A percentile compares a stretch with the other conserved stretches of the same genome.
These are phyloP conservation scores for Spodoptera litura DNA, from an alignment of 1,140 invertebrate species.

Conservation along the genomic window DNA sequence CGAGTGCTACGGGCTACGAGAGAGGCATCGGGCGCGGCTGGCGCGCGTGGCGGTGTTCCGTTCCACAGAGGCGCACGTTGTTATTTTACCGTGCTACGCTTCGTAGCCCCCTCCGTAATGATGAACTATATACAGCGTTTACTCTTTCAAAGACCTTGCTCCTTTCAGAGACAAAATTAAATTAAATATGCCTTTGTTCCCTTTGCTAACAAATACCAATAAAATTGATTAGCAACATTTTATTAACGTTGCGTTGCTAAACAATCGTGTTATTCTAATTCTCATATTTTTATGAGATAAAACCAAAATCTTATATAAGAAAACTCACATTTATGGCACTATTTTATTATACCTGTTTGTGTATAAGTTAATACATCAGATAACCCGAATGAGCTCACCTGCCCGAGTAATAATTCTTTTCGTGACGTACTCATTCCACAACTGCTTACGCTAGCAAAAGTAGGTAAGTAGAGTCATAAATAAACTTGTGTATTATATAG, in stretches of 20 bases:
- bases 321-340: background rate
- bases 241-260: background rate
- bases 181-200: conserved; percentile 17
- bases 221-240: conserved; percentile 3
- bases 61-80: conserved; percentile 52
- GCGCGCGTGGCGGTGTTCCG: conserved; percentile 19
- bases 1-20: conserved; percentile 39
- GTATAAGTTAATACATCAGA: conserved; percentile 18
- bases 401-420: conserved; percentile 19
- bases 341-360: conserved; percentile 24
- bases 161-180: conserved; percentile 29
- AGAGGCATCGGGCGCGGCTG: conserved; percentile 6
- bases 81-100: conserved; percentile 44
- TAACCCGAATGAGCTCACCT: conserved; percentile 23
- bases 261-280: background rate
- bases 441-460: conserved; percentile 28
- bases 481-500: conserved; percentile 12
- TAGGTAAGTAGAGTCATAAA: conserved; percentile 14
- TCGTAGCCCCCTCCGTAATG: conserved; percentile 35
- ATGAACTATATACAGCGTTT: conserved; percentile 38
- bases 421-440: conserved; percentile 30
- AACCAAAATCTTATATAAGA: background rate
- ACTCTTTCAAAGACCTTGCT: conserved; percentile 29
- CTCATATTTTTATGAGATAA: background rate
- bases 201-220: conserved; percentile 1